These are phyloP conservation scores for Pseudorectes ferrugineus DNA, from an alignment of 2,113 vertebrate species.

Conservation along the genomic window DNA sequence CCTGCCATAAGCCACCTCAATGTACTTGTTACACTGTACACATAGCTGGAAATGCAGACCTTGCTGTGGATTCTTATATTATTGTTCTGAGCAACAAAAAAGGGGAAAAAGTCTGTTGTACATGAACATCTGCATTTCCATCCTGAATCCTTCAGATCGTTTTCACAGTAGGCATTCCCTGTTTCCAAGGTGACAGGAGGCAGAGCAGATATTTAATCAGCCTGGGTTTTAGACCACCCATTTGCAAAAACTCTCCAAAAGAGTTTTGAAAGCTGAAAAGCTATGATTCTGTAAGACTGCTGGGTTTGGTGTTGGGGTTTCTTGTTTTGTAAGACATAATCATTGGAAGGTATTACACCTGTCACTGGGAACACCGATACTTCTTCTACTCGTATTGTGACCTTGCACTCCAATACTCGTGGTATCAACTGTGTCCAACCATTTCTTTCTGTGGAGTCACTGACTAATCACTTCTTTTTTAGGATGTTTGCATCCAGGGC, in stretches of 20 bases:
- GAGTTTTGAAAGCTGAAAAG: background rate
- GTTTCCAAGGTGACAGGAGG: background rate
- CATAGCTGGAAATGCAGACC: background rate
- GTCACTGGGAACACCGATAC: background rate
- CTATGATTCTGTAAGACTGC: background rate
- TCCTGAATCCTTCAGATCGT: background rate
- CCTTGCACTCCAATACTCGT: background rate
- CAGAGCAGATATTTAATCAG: background rate
- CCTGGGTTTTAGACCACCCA: background rate
- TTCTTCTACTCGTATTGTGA: background rate
- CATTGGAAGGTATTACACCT: background rate
- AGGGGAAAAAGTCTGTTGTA: background rate
- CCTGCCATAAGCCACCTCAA: background rate
- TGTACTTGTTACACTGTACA: background rate
- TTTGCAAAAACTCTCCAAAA: background rate
- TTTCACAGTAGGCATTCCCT: background rate
- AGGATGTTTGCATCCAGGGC: slow-evolving; percentile 42
- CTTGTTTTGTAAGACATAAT: background rate
- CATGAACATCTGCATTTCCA: background rate
- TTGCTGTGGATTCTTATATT: background rate
- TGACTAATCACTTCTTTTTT: background rate
- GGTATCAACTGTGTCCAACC: background rate
- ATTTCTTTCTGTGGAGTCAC: background rate
- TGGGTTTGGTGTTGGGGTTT: background rate
- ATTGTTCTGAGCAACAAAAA: background rate